Evolutionary conservation across 92 coral and sea anemone genomes (phyloP), one percentile per base, ranked within the genome.

Genomic region (Paramuricea clavata): DNA sequence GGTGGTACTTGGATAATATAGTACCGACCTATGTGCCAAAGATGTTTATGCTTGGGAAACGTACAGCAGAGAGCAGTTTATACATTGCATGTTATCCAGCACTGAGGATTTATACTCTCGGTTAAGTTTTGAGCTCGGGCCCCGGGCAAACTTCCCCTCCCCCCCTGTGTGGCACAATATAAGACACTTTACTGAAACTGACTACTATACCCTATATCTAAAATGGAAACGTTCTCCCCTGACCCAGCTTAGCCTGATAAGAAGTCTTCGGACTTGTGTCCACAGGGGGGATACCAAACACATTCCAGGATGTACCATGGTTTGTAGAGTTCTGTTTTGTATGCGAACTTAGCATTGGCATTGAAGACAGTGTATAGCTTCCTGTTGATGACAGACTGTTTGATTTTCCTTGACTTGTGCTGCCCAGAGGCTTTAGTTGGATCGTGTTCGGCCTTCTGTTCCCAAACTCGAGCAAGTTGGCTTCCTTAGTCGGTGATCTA

Each of bases 251-350:
- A 52, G 73, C 28, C 21, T 49, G 82, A 26, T 76, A 33, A 1
- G 69, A 28, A 33, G 68, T 49, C 11, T 49, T 76, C 25, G 34
- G n/a, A 8, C 43, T 59, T 31, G 72, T 79, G 6, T 79, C 57
- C 1, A 41, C 72, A 4, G 72, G 73, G 2, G 99, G 94, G 6
- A 96, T 94, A 15, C 99, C 99, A 64, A 96, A 93, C 9, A 96
- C 89, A 79, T 96, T 94, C 99, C 99, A 96, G 11, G 95, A 87
- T 23, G 97, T 91, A n/a, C 97, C 94, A 73, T 85, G 90, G 19
- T 36, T 16, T 10, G 71, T 11, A 9, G 5, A 32, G n/a, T 26
- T 26, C 9, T 69, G 25, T 22, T 59, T 57, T 12, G 23, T 57
- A 33, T 57, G 84, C 5, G 87, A 33, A 54, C 89, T 90, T 70